These are phyloP conservation scores for Grantiella picta DNA, from an alignment of 2,113 vertebrate species.

Conservation along the genomic window DNA sequence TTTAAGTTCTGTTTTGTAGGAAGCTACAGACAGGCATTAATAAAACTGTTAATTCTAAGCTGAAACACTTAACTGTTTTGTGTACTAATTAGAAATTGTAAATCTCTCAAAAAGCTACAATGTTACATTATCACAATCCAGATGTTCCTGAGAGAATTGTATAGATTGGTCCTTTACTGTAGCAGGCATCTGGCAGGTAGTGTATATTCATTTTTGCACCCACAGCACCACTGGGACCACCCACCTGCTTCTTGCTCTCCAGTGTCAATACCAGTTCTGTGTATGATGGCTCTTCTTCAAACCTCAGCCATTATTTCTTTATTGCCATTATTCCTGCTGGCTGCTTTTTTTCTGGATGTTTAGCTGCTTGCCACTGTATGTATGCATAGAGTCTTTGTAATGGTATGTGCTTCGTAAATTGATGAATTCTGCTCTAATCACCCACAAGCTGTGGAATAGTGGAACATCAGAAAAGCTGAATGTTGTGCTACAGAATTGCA, in stretches of 20 bases:
- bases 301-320: background rate
- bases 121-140: background rate
- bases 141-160: slow-evolving; percentile 30
- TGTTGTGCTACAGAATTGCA: background rate
- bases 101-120: background rate
- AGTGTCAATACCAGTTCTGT: background rate
- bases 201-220: slow-evolving; percentile 33
- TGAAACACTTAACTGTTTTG: background rate
- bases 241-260: slow-evolving; percentile 53
- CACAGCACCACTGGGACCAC: slow-evolving; percentile 57
- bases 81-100: background rate
- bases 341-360: background rate
- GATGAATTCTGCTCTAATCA: background rate
- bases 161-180: slow-evolving; percentile 47
- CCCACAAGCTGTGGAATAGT: background rate
- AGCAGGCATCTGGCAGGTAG: slow-evolving; percentile 45
- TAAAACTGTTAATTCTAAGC: background rate
- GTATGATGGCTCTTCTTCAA: background rate
- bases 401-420: background rate
- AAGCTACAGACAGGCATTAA: background rate
- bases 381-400: background rate
- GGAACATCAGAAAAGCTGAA: background rate
- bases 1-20: background rate
- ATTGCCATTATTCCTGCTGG: background rate
- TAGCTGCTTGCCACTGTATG: background rate